These are phyloP conservation scores for Premnoplex brunnescens DNA, from an alignment of 2,797 vertebrate genomes.

Conservation along the genomic window DNA sequence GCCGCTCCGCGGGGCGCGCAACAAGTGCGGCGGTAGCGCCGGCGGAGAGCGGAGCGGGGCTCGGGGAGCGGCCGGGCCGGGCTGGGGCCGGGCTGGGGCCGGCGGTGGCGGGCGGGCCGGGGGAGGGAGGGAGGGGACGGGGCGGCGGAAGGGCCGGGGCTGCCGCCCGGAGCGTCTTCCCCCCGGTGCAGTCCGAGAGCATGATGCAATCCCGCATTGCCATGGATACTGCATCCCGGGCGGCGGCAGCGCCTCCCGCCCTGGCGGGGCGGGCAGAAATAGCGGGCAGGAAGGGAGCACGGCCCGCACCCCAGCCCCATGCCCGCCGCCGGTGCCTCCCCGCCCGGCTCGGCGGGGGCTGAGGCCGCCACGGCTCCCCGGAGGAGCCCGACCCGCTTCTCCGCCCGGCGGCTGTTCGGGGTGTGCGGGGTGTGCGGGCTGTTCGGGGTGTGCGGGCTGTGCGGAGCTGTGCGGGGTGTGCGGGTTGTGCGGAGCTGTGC, in stretches of 20 bases:
- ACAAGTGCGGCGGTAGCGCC: background rate
- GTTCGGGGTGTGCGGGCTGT: too few species aligned
- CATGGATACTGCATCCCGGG: conserved; percentile 52
- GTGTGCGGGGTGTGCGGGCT: too few species aligned
- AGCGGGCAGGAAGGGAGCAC: background rate
- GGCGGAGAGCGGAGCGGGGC: background rate
- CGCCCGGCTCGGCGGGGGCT: background rate
- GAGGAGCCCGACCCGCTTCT: too few species aligned
- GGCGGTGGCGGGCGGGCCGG: background rate
- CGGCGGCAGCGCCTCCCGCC: background rate
- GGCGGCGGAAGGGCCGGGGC: background rate
- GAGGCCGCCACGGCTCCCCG: background rate
- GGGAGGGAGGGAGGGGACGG: background rate
- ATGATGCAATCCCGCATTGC: conserved; percentile 53
- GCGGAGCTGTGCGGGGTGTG: background rate
- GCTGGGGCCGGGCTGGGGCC: too few species aligned
- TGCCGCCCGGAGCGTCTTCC: background rate
- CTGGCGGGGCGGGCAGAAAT: background rate
- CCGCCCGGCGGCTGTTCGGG: too few species aligned
- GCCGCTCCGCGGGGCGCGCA: background rate
- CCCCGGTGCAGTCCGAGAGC: background rate
- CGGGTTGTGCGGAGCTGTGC: too few species aligned
- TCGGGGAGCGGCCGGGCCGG: background rate
- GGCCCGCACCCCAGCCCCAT: background rate
- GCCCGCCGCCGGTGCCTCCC: background rate